Evolutionary conservation across 2,113 vertebrate species (phyloP), one percentile per base, ranked within the genome.

Genomic region (Climacteris rufus): DNA sequence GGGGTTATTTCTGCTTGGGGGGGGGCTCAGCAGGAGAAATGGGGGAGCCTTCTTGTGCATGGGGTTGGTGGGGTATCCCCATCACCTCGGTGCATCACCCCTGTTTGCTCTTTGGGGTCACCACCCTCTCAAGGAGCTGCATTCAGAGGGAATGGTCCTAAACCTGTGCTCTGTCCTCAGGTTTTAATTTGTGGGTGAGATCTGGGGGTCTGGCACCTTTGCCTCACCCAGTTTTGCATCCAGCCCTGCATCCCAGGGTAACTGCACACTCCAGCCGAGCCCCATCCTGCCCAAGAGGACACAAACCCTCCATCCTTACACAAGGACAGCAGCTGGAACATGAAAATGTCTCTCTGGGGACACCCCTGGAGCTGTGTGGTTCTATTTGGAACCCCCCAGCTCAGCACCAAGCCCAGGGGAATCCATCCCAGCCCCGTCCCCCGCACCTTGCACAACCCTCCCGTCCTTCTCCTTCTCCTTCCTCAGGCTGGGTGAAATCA

Each of bases 401-500:
- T 14, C 21, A 42, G 4, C 83, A 10, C 20, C 3, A 1, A 87
- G 24, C 15, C 35, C 45, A 6, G 27, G 31, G 28, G n/a, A 69
- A 19, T 40, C 57, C 45, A 5, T 17, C 0, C 3, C 19, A 3
- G 7, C n/a, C 15, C 50, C 0, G 2, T 82, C 4, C 39, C 27
- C 24, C 14, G 11, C 33, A 9, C 87, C 91, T 96, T 96, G 91
- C 94, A 95, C 93, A 95, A 96, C 70, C 27, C 13, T 2, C 4
- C 3, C 0, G 33, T 31, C 60, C 49, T 88, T 75, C 82, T 94
- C 35, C 65, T 95, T 83, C 85, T 95, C 42, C 75, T 95, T 93
- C 88, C 85, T 85, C 8, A 2, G 0, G 3, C 78, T 4, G 94
- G 82, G 39, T 96, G 96, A 97, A 96, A 96, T 97, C 96, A 96